These are phyloP conservation scores for Diplodus puntazzo DNA, from an alignment of 2,797 vertebrate genomes.

Conservation along the genomic window DNA sequence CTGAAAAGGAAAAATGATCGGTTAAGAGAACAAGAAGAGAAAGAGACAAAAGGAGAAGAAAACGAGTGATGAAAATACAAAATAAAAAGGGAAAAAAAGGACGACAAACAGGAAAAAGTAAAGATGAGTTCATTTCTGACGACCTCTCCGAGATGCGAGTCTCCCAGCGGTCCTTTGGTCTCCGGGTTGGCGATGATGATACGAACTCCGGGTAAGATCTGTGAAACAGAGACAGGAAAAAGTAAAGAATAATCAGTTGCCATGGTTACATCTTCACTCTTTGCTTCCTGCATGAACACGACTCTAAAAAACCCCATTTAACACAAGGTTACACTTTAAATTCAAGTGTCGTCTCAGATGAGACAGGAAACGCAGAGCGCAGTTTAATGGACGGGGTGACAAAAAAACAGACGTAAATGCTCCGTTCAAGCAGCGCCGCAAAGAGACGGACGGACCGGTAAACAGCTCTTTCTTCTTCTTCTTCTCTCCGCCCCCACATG, in stretches of 20 bases:
- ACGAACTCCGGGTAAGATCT: constrained; percentile 98
- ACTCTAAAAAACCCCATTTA: background rate
- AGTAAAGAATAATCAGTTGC: constrained; percentile 10
- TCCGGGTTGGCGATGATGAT: constrained; percentile 99
- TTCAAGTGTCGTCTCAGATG: background rate
- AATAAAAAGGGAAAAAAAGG: no score
- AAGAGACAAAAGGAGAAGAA: background rate
- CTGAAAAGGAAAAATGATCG: no score
- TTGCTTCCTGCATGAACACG: background rate
- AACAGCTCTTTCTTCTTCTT: background rate
- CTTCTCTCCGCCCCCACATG: constrained; percentile 54
- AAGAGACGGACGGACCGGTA: background rate
- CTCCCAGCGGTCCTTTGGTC: constrained; percentile 97
- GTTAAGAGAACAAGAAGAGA: background rate
- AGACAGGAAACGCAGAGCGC: background rate
- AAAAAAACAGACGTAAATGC: background rate
- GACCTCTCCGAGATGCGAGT: constrained; percentile 99
- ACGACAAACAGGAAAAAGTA: background rate
- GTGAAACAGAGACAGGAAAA: constrained; percentile 7
- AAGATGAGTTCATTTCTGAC: constrained; percentile 17
- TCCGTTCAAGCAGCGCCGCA: background rate
- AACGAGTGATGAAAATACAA: no score
- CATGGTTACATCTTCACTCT: constrained; percentile 43
- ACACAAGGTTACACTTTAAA: background rate
- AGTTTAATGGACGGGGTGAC: background rate